These are phyloP conservation scores for Ptilodon capucinus DNA, from an alignment of 2,888 invertebrate genomes.

Conservation along the genomic window DNA sequence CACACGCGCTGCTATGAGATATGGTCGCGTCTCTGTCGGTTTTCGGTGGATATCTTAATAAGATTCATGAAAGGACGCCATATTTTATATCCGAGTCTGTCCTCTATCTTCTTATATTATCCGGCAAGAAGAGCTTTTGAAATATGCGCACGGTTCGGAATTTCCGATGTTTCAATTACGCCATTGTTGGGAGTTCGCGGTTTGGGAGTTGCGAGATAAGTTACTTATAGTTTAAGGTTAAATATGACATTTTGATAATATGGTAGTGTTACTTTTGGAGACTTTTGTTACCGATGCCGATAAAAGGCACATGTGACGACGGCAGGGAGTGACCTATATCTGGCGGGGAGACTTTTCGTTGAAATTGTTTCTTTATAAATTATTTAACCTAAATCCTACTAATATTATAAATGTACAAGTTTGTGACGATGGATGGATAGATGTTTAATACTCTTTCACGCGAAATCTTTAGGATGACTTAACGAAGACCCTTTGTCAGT, in stretches of 20 bases:
- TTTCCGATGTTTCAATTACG: slow-evolving; percentile 82
- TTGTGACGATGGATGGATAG: too few relatives aligned
- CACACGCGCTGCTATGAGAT: slow-evolving; percentile 19
- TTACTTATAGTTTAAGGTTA: slow-evolving; percentile 19
- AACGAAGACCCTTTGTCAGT: too few relatives aligned
- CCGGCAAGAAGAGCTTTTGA: slow-evolving; percentile 75
- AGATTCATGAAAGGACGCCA: slow-evolving; percentile 92
- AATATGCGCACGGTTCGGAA: slow-evolving; percentile 80
- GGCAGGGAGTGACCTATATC: too few relatives aligned
- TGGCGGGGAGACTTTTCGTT: too few relatives aligned
- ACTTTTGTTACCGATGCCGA: too few relatives aligned
- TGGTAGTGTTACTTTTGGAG: not conserved
- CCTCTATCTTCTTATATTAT: slow-evolving; percentile 84
- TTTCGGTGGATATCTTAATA: slow-evolving; percentile 90
- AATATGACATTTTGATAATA: slow-evolving; percentile 24
- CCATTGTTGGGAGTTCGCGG: slow-evolving; percentile 64
- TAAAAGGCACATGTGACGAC: too few relatives aligned
- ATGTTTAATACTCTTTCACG: too few relatives aligned
- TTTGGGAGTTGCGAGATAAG: slow-evolving; percentile 53
- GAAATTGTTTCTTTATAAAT: too few relatives aligned
- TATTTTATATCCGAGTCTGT: slow-evolving; percentile 89
- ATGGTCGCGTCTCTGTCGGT: slow-evolving; percentile 65
- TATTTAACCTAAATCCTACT: too few relatives aligned
- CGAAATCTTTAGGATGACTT: too few relatives aligned
- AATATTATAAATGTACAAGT: too few relatives aligned